A percentile compares a stretch with the other conserved stretches of the same genome.
Conservation (phyloP, 1,140 invertebrate species). For the Pissodes strobi region DNA sequence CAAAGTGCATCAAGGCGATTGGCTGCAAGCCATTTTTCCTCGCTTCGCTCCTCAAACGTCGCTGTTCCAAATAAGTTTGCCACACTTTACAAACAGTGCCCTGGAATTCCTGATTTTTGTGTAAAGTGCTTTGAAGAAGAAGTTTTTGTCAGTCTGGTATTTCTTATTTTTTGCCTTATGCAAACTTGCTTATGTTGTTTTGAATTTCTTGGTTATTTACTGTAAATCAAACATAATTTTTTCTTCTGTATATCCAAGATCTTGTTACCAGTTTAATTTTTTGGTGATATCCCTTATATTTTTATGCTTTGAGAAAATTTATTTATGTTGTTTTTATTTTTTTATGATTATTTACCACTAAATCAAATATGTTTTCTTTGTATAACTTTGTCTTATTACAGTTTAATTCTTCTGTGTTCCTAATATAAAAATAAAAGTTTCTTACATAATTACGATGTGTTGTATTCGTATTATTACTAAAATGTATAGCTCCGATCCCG, state of each 20-base stretch:
- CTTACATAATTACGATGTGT: conserved; percentile 11
- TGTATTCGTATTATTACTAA: conserved; percentile 11
- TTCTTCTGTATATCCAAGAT: background rate
- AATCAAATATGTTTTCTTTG: background rate
- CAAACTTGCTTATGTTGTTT: background rate
- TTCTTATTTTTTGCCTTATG: background rate
- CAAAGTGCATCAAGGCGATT: too few species aligned
- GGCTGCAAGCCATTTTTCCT: too few species aligned
- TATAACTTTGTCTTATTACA: background rate
- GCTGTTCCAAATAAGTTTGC: too few species aligned
- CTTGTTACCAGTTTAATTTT: background rate
- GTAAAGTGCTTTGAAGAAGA: conserved; percentile 16
- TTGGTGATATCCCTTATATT: too few species aligned
- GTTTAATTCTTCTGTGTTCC: background rate
- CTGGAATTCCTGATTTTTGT: too few species aligned
- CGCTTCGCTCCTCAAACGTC: too few species aligned
- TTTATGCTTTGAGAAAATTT: too few species aligned
- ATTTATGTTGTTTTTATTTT: too few species aligned
- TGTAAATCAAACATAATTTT: background rate
- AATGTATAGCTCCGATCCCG: background rate
- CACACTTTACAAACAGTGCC: too few species aligned
- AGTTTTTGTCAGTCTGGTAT: background rate
- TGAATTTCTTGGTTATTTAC: too few species aligned
- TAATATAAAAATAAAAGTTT: conserved; percentile 17
- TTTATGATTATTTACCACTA: background rate